Conservation (phyloP, 2,113 vertebrate genomes). For the Thinocorus orbignyianus region DNA sequence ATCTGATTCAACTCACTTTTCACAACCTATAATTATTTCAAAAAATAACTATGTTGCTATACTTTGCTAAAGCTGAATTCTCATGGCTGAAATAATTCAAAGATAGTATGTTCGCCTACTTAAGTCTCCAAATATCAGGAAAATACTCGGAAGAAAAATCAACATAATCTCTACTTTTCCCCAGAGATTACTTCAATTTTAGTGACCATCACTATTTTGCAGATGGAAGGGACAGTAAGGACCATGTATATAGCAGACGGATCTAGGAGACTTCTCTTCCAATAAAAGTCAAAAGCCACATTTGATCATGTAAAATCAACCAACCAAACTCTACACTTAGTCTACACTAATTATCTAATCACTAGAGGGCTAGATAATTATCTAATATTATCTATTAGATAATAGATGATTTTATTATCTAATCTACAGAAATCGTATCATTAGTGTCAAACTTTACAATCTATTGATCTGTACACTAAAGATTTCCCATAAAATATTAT, state of each 20-base stretch:
- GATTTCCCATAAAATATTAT: background rate
- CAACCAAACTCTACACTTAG: background rate
- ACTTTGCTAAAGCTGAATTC: background rate
- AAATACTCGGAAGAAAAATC: background rate
- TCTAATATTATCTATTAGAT: too few relatives aligned
- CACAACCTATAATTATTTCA: background rate
- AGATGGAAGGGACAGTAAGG: background rate
- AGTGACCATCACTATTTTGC: background rate
- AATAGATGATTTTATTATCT: background rate
- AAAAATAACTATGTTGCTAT: background rate
- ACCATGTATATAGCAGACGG: background rate
- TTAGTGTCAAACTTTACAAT: background rate
- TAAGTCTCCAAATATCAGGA: background rate
- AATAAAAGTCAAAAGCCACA: background rate
- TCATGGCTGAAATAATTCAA: background rate
- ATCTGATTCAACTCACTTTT: background rate
- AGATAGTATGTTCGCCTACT: background rate
- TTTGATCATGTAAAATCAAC: background rate
- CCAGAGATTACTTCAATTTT: background rate
- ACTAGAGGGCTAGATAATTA: too few relatives aligned
- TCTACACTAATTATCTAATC: background rate
- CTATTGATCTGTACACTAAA: background rate
- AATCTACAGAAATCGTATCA: background rate
- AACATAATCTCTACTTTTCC: background rate
- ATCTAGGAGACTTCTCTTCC: background rate